phyloP scores from a whole-genome alignment of 2,113 vertebrate genomes.

The Numenius arquata region DNA sequence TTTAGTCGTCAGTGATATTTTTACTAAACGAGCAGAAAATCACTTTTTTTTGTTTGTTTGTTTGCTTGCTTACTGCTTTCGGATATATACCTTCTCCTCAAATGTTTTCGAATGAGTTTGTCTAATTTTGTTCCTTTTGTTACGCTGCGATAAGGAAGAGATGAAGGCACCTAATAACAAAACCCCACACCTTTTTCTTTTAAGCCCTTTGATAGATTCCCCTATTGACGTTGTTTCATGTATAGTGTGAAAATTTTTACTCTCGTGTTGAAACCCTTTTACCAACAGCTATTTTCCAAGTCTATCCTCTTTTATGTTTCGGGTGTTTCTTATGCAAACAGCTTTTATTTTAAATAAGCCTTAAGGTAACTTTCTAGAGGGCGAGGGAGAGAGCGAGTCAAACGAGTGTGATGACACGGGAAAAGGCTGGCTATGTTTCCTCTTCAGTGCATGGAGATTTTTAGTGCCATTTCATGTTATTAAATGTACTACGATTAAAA shows the following conservation, averaged over 20 bases:
- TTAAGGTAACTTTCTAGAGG: constrained; percentile 30
- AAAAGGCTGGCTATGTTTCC: constrained; percentile 1
- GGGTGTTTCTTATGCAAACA: constrained; percentile 12
- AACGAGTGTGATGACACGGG: constrained; percentile 2
- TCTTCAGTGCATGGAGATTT: neutral
- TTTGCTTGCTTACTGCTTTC: neutral
- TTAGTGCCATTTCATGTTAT: neutral
- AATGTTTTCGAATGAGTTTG: neutral
- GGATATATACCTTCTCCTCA: neutral
- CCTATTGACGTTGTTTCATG: neutral
- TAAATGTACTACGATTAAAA: neutral
- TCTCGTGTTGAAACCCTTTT: neutral
- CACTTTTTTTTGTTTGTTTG: neutral
- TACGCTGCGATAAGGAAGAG: neutral
- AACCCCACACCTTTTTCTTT: neutral
- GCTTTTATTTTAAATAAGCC: constrained; percentile 23
- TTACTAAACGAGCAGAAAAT: neutral
- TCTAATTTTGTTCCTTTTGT: constrained; percentile 21
- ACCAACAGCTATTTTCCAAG: constrained; percentile 2
- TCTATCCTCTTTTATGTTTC: neutral
- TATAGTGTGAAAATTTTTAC: neutral
- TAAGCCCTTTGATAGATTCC: neutral
- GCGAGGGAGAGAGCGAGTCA: constrained; percentile 8
- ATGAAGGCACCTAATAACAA: neutral
- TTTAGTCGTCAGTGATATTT: neutral